Conservation (phyloP, 2,797 vertebrate genomes). For the Moxostoma hubbsi region DNA sequence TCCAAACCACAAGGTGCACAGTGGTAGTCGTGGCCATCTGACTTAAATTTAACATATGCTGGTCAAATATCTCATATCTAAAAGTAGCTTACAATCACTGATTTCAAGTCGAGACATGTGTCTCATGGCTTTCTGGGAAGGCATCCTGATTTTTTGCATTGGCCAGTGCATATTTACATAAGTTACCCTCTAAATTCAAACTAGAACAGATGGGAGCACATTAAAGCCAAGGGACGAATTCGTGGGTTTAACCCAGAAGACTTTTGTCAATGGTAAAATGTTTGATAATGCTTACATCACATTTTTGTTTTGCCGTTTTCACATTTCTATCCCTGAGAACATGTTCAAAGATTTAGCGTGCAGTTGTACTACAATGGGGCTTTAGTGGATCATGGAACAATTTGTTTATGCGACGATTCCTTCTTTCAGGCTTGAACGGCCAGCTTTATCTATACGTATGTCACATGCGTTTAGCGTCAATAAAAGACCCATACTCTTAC, state of each 20-base stretch:
- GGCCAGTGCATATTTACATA: constrained; percentile 26
- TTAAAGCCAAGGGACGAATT: neutral
- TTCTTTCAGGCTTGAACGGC: constrained; percentile 32
- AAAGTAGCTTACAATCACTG: neutral
- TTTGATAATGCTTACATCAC: neutral
- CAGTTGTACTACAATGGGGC: neutral
- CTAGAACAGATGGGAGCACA: neutral
- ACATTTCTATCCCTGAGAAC: neutral
- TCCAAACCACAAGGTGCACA: neutral
- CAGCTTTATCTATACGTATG: constrained; percentile 32
- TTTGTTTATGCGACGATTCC: neutral
- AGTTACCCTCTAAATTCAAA: neutral
- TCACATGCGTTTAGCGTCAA: constrained; percentile 15
- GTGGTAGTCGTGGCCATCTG: neutral
- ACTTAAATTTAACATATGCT: neutral
- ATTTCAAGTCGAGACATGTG: neutral
- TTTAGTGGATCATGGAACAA: neutral
- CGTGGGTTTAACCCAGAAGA: neutral
- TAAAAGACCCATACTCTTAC: constrained; percentile 32
- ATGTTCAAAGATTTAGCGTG: neutral
- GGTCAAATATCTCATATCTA: neutral
- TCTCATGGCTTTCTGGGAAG: neutral
- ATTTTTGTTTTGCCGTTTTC: neutral
- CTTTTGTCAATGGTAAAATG: neutral
- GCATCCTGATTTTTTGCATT: neutral